A percentile compares a stretch with the other conserved stretches of the same genome.
Conservation (phyloP, 2,797 vertebrate species). For the Sebastes trivittatus region DNA sequence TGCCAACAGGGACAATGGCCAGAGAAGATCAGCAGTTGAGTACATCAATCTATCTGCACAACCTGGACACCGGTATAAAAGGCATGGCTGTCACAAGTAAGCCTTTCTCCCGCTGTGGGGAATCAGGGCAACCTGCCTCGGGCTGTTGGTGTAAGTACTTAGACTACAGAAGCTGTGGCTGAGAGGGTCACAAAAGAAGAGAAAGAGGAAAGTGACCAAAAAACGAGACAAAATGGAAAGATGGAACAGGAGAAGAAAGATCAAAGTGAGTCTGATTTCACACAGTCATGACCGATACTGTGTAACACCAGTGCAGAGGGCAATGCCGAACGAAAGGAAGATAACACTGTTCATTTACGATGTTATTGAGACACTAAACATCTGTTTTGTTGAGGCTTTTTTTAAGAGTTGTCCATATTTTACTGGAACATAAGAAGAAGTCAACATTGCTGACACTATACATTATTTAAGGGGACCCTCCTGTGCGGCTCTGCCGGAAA, state of each 20-base stretch:
- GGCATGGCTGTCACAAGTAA: slow-evolving; percentile 34
- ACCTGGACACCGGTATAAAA: slow-evolving; percentile 45
- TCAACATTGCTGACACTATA: slow-evolving; percentile 17
- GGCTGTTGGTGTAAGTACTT: slow-evolving; percentile 64
- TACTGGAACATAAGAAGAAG: slow-evolving; percentile 13
- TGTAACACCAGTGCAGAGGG: neutral
- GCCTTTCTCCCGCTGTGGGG: slow-evolving; percentile 54
- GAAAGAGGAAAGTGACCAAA: slow-evolving; percentile 35
- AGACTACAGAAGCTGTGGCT: slow-evolving; percentile 56
- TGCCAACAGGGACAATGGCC: slow-evolving; percentile 1
- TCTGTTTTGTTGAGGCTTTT: slow-evolving; percentile 12
- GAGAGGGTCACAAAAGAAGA: slow-evolving; percentile 50
- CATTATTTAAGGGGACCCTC: slow-evolving; percentile 45
- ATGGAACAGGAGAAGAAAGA: slow-evolving; percentile 12
- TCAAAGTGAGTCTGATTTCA: slow-evolving; percentile 33
- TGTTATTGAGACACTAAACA: neutral
- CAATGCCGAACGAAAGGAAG: neutral
- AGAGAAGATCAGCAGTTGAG: slow-evolving; percentile 42
- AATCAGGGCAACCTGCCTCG: slow-evolving; percentile 65
- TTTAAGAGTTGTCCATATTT: slow-evolving; percentile 16
- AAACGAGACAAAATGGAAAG: slow-evolving; percentile 25
- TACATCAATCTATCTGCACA: slow-evolving; percentile 41
- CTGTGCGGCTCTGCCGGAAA: slow-evolving; percentile 16
- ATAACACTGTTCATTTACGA: neutral
- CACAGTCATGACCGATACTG: neutral